Evolutionary conservation across 1,140 invertebrate genomes (phyloP).

Genomic region (Temnothorax nylanderi): DNA sequence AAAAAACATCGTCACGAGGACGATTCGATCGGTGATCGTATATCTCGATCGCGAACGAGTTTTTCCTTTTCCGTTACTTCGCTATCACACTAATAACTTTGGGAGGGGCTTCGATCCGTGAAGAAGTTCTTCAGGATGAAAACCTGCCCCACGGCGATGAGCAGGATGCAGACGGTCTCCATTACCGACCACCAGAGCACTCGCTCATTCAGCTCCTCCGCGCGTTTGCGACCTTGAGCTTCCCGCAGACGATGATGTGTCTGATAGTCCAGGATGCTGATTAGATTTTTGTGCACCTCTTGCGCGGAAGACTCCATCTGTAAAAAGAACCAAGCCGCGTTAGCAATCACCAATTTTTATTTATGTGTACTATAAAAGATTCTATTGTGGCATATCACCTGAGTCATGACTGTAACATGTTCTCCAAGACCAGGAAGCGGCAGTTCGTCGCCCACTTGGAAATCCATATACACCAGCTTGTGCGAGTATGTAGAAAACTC

Average conservation of each 20-base stretch:
- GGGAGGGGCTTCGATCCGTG: slow-evolving; percentile 91
- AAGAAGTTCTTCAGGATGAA: slow-evolving; percentile 98
- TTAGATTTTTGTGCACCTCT: slow-evolving; percentile 95
- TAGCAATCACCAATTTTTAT: neutral
- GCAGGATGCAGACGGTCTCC: slow-evolving; percentile 94
- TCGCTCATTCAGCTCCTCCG: slow-evolving; percentile 97
- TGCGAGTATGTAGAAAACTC: slow-evolving; percentile 99
- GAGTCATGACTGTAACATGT: slow-evolving; percentile 97
- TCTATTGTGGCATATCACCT: slow-evolving; percentile 88
- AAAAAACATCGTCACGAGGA: slow-evolving; percentile 14
- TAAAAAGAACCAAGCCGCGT: slow-evolving; percentile 65
- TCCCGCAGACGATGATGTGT: slow-evolving; percentile 98
- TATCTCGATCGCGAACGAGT: slow-evolving; percentile 32
- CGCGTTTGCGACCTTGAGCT: slow-evolving; percentile 96
- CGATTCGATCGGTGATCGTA: slow-evolving; percentile 34
- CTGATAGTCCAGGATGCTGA: slow-evolving; percentile 96
- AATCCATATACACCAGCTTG: slow-evolving; percentile 99
- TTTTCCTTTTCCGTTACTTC: slow-evolving; percentile 36
- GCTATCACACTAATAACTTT: slow-evolving; percentile 66
- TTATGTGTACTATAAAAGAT: neutral
- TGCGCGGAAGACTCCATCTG: slow-evolving; percentile 97
- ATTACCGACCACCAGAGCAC: slow-evolving; percentile 97
- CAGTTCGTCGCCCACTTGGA: slow-evolving; percentile 97
- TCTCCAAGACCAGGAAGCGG: slow-evolving; percentile 94
- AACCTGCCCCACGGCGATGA: slow-evolving; percentile 96